A percentile compares a stretch with the other conserved stretches of the same genome.
These are phyloP conservation scores for Ailuropoda melanoleuca DNA, from an alignment of 2,113 vertebrate genomes.

Conservation along the genomic window DNA sequence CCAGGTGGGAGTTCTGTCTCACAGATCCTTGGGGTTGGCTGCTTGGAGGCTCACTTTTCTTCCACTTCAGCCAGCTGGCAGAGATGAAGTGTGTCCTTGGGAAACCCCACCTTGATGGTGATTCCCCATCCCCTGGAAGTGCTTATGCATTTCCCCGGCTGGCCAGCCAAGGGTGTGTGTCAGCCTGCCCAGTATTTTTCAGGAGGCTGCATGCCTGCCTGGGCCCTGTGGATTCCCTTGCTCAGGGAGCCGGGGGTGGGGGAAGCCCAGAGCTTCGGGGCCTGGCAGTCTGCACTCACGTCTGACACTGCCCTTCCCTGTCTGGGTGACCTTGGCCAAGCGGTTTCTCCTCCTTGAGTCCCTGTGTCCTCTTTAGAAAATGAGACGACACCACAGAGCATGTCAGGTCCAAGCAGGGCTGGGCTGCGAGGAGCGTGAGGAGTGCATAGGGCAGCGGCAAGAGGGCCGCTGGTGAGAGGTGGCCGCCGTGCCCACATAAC, in stretches of 20 bases:
- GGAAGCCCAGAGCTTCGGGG: background rate
- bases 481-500: too few species aligned
- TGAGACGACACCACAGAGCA: rapidly evolving
- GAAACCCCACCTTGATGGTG: too few species aligned
- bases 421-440: too few species aligned
- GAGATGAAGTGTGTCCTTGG: background rate
- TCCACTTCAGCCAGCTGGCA: rapidly evolving
- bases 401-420: background rate
- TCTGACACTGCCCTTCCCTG: background rate
- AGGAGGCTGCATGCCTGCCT: background rate
- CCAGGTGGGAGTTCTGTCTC: background rate
- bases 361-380: background rate
- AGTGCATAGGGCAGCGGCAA: rapidly evolving
- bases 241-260: background rate
- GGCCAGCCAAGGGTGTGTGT: background rate
- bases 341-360: background rate
- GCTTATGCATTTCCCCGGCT: background rate
- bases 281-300: background rate
- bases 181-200: too few species aligned
- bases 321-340: background rate
- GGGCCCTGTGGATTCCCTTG: rapidly evolving
- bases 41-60: background rate
- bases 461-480: background rate
- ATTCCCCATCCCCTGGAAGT: background rate
- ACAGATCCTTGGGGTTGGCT: too few species aligned